Evolutionary conservation across 2,797 vertebrate species (phyloP).

Genomic region (Naso thynnoides): DNA sequence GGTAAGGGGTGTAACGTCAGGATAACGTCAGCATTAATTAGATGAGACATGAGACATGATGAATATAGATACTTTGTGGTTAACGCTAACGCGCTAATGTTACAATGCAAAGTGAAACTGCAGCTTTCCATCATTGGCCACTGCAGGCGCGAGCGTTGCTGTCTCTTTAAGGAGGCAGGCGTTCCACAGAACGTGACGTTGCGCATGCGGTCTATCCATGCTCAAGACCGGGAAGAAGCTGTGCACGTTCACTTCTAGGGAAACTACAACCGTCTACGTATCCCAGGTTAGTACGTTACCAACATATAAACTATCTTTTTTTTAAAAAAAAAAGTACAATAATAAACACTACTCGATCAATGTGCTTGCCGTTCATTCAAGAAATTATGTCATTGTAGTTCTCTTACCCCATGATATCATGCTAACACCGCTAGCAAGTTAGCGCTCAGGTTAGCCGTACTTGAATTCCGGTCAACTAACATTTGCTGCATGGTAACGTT

Average conservation of each 20-base stretch:
- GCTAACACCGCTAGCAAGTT: slow-evolving; percentile 60
- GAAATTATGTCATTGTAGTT: not conserved
- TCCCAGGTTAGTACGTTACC: slow-evolving; percentile 58
- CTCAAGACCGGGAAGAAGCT: slow-evolving; percentile 61
- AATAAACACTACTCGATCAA: accelerated
- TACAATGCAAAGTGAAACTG: too few species aligned
- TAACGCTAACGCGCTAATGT: too few species aligned
- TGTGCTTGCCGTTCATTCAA: accelerated
- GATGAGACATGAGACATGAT: too few species aligned
- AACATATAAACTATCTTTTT: accelerated
- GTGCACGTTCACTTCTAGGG: slow-evolving; percentile 22
- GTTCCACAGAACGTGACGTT: slow-evolving; percentile 13
- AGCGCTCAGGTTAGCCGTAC: slow-evolving; percentile 23
- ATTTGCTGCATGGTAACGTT: accelerated
- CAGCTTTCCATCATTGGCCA: too few species aligned
- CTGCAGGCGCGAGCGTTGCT: slow-evolving; percentile 8
- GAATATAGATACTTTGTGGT: too few species aligned
- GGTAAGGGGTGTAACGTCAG: too few species aligned
- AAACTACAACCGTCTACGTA: slow-evolving; percentile 18
- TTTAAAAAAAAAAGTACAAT: accelerated
- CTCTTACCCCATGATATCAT: slow-evolving; percentile 33
- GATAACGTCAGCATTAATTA: too few species aligned
- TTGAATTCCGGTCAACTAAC: not conserved
- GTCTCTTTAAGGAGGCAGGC: slow-evolving; percentile 65
- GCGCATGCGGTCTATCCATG: slow-evolving; percentile 9